Base-by-base conservation (phyloP, 2,113 vertebrate genomes). In the Micromys minutus region DNA sequence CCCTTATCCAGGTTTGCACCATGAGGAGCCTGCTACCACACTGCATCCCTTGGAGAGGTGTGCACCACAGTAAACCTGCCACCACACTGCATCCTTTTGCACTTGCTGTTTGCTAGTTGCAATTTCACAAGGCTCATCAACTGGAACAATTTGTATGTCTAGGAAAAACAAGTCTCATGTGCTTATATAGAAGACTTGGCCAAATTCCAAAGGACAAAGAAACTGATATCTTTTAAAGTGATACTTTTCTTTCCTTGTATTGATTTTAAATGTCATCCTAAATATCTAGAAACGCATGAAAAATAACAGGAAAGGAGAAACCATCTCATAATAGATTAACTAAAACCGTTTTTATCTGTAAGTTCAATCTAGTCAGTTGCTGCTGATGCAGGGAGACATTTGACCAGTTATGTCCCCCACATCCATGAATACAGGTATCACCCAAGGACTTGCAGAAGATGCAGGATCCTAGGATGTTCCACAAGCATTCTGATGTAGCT, bases 201-300 rank as follows among this genome's bases (percentile, higher is more conserved):
- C 72, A 93, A 87, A 91, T 7, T 83, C 3, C 22, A 89, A 89
- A 93, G 21, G 36, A 50, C 26, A 93, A 77, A 22, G 42, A 90
- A 94, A 74, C 12, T 55, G 65, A 7, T 42, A 21, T 76, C 81
- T 88, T 76, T 77, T 36, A 55, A 79, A 88, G 84, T 7, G 69
- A 2, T 8, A 69, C 10, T 63, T 39, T 52, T 81, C 13, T 87
- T 79, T 89, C 31, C 52, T 81, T 94, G 93, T 87, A 77, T 61
- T 91, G 52, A 67, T 77, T 95, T 95, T 89, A 63, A 39, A 91
- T 92, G 59, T 67, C 63, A 92, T 84, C 55, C 90, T 83, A 94
- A 92, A 84, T 63, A 45, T 87, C 42, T 10, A 59, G 42, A 34
- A 34, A 84, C 90, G 92, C 11, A 87, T 59, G 4, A 94, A 90